Evolutionary conservation across 2,888 invertebrate genomes (phyloP).

Genomic region (Stictocephala bisonia): DNA sequence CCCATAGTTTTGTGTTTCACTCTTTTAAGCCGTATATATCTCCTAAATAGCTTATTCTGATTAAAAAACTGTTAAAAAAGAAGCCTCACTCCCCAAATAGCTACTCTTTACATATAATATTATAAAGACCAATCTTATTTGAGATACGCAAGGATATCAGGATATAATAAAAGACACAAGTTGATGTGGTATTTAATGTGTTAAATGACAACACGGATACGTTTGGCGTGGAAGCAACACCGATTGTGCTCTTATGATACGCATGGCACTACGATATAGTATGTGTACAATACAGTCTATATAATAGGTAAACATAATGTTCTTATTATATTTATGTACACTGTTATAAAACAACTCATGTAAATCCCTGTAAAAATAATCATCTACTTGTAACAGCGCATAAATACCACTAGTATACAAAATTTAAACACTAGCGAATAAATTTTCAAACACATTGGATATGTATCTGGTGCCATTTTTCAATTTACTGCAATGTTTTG

Average conservation of each 20-base stretch:
- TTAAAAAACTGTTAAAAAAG: no score
- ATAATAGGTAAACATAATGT: slow-evolving; percentile 21
- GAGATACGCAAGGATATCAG: neutral
- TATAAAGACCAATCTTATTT: no score
- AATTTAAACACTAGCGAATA: no score
- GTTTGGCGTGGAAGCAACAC: slow-evolving; percentile 43
- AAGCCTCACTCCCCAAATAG: no score
- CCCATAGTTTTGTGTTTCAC: no score
- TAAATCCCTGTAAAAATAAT: slow-evolving; percentile 20
- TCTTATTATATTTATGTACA: neutral
- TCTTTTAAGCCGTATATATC: no score
- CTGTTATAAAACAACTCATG: neutral
- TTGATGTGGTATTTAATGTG: neutral
- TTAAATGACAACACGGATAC: slow-evolving; percentile 27
- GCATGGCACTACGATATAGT: no score
- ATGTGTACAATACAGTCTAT: slow-evolving; percentile 8
- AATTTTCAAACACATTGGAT: neutral
- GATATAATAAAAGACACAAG: slow-evolving; percentile 1
- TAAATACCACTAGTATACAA: neutral
- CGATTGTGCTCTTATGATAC: slow-evolving; percentile 45
- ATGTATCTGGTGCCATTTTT: slow-evolving; percentile 11
- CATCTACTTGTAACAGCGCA: neutral
- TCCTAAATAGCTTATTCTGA: no score
- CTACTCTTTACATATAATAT: no score
- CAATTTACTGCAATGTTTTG: no score